Evolutionary conservation across 2,888 invertebrate genomes (phyloP).

Genomic region (Tyria jacobaeae): DNA sequence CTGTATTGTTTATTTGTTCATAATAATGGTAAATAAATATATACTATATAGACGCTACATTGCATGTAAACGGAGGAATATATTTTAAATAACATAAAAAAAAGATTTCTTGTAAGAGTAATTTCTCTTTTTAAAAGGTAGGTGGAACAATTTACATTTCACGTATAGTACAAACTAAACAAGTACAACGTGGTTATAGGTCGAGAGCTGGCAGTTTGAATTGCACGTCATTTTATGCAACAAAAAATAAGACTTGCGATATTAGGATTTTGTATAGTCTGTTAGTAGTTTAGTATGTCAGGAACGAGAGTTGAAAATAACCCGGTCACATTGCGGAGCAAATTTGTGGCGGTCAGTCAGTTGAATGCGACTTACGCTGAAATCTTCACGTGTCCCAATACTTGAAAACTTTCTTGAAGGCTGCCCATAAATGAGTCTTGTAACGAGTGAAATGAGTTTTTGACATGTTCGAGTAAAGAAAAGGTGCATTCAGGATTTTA

Average conservation of each 20-base stretch:
- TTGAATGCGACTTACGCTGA: neutral
- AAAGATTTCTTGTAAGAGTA: conserved; percentile 11
- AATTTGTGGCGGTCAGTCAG: neutral
- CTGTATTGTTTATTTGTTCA: neutral
- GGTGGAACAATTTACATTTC: conserved; percentile 12
- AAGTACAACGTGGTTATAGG: neutral
- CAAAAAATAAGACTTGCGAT: neutral
- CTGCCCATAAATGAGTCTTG: neutral
- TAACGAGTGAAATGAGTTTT: neutral
- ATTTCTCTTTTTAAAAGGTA: conserved; percentile 17
- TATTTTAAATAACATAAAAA: conserved; percentile 3
- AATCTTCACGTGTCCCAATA: neutral
- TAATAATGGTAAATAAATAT: neutral
- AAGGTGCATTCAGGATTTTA: neutral
- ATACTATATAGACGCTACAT: neutral
- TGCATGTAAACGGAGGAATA: conserved; percentile 6
- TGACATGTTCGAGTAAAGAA: neutral
- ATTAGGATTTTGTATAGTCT: neutral
- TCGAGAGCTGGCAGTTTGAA: neutral
- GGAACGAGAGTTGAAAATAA: neutral
- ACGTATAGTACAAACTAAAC: neutral
- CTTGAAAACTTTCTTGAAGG: neutral
- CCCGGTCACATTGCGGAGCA: neutral
- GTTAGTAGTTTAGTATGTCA: neutral
- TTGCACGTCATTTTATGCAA: neutral